Evolutionary conservation across 1,140 invertebrate genomes (phyloP), one percentile per base, ranked within the genome.

Genomic region (Diorhabda elongata): DNA sequence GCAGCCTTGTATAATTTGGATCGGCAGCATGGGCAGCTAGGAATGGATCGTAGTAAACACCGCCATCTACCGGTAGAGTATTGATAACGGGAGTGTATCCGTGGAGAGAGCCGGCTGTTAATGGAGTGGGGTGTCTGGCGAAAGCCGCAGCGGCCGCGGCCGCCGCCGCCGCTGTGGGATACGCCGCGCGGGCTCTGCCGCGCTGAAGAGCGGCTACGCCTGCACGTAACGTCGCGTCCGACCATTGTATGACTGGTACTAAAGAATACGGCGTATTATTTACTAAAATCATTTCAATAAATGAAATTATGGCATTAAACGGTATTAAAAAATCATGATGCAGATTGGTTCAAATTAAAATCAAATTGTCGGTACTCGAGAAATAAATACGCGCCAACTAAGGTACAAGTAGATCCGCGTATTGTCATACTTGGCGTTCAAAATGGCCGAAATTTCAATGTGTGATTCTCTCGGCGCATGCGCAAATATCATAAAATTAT

Each of bases 21-120:
- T 95, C 91, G 79, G 88, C 87, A 74, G 91, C 91, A 77, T 93
- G 91, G 66, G 92, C 92, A 78, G 92, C 92, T 87, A 96, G 84
- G 87, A 96, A 96, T 75, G 94, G 95, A 87, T 98, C 95, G 87
- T 96, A 97, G 87, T 96, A 97, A 73, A 97, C 90, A 83, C 94
- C 93, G 86, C 80, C 77, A 67, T 80, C 79, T 1, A 81, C 79
- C 57, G 78, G 79, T 64, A 81, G 71, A n/a, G 78, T 79, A 69
- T 80, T 80, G 7, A 80, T 66, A 60, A 80, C 79, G 7, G 91
- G 89, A 81, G 91, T 87, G 83, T 92, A 92, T 82, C 92, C 89
- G 87, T 92, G 88, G 78, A 92, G 84, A 78, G 89, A 88, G 71
- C 88, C 89, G 58, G 89, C 88, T 52, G 47, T 52, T 70, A 92